These are phyloP conservation scores for Choloepus didactylus DNA, from an alignment of 2,797 vertebrate genomes.

Conservation along the genomic window DNA sequence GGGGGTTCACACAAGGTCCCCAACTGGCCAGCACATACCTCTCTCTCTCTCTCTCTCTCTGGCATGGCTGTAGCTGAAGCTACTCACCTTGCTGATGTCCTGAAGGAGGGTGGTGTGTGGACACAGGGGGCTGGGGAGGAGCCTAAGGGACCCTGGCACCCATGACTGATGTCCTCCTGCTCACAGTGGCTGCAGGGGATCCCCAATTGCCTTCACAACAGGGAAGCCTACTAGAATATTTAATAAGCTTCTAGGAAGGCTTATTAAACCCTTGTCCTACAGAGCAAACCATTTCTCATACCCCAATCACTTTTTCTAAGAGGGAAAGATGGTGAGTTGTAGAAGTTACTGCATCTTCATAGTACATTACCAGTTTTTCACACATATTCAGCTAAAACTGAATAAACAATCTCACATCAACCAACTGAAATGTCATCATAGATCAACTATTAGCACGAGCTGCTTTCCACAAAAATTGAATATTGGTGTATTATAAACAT, in stretches of 20 bases:
- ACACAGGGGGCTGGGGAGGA: neutral
- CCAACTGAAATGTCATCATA: slow-evolving; percentile 26
- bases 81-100: neutral
- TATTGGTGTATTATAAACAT: slow-evolving; percentile 40
- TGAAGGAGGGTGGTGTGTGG: neutral
- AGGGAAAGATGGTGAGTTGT: slow-evolving; percentile 27
- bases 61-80: neutral
- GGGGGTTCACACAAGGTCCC: neutral
- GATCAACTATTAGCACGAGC: slow-evolving; percentile 39
- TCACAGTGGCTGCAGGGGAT: neutral
- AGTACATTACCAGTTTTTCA: neutral
- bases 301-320: slow-evolving; percentile 45
- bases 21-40: neutral
- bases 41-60: too few species aligned
- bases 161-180: neutral
- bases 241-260: slow-evolving; percentile 31
- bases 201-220: neutral
- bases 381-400: neutral
- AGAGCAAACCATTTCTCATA: slow-evolving; percentile 54
- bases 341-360: neutral
- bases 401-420: slow-evolving; percentile 17
- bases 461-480: slow-evolving; percentile 69
- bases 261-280: neutral
- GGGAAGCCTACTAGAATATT: neutral
- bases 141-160: neutral